phyloP scores from a whole-genome alignment of 2,113 vertebrate genomes.

The Corythornis madagascariensis region DNA sequence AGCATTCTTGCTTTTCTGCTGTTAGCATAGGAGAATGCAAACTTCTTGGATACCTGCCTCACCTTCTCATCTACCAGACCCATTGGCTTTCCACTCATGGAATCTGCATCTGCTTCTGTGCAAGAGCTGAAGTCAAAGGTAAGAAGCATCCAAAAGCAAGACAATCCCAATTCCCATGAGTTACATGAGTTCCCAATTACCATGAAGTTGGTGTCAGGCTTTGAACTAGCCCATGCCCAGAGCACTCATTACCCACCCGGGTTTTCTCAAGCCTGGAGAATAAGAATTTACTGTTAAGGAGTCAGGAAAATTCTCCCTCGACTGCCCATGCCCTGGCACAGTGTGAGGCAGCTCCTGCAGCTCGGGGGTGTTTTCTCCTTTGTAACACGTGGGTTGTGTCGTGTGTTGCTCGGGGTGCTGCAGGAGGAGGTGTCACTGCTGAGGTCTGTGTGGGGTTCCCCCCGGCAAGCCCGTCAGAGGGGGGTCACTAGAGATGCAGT shows the following conservation, averaged over 20 bases:
- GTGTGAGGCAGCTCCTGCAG: neutral
- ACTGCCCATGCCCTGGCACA: rapidly evolving
- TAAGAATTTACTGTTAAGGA: neutral
- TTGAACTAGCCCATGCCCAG: neutral
- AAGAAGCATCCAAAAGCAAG: rapidly evolving
- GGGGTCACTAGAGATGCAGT: neutral
- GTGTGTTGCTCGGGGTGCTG: rapidly evolving
- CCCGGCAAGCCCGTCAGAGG: rapidly evolving
- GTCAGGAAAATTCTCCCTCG: neutral
- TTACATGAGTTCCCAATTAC: rapidly evolving
- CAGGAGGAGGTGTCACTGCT: neutral
- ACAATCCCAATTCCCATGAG: rapidly evolving
- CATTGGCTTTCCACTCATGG: rapidly evolving
- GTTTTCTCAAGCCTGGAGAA: neutral
- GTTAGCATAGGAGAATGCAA: neutral
- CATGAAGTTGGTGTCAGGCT: rapidly evolving
- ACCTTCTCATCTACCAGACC: neutral
- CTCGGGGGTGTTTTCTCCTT: neutral
- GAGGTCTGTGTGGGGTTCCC: neutral
- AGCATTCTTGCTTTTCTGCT: neutral
- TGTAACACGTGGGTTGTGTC: too few relatives aligned
- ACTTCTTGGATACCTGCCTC: neutral
- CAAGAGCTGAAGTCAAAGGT: neutral
- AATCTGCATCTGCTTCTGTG: neutral
- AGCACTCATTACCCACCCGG: neutral